phyloP scores from a whole-genome alignment of 2,113 vertebrate species.

The Varanus salvator region DNA sequence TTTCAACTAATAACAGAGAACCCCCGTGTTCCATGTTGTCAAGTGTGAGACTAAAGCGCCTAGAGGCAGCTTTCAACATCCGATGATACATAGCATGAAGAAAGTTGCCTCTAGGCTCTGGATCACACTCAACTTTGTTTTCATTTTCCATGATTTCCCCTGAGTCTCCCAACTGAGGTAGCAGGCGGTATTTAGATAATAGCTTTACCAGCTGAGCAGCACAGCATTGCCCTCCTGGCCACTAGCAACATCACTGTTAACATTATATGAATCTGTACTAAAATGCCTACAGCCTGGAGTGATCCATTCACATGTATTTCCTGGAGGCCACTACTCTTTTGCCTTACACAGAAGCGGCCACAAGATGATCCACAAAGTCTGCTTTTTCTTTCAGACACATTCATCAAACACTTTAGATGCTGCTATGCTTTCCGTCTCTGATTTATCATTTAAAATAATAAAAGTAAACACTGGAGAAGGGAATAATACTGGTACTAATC shows the following conservation, averaged over 20 bases:
- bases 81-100: constrained; percentile 23
- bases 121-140: constrained; percentile 56
- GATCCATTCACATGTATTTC: neutral
- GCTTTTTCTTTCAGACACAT: neutral
- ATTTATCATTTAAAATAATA: too few species aligned
- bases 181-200: constrained; percentile 62
- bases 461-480: too few species aligned
- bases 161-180: constrained; percentile 42
- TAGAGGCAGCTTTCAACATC: constrained; percentile 60
- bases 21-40: neutral
- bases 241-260: neutral
- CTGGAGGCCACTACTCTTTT: neutral
- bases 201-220: constrained; percentile 63
- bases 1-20: constrained; percentile 39
- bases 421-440: too few species aligned
- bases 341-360: neutral
- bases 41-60: constrained; percentile 63
- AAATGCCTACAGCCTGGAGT: neutral
- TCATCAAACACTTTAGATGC: neutral
- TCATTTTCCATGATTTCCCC: constrained; percentile 52
- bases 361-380: neutral
- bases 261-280: neutral
- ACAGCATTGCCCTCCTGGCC: neutral
- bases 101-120: constrained; percentile 65
- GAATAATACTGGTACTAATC: too few species aligned